Evolutionary conservation across 1,140 invertebrate genomes (phyloP), one percentile per base, ranked within the genome.

Genomic region (Asbolus verrucosus): DNA sequence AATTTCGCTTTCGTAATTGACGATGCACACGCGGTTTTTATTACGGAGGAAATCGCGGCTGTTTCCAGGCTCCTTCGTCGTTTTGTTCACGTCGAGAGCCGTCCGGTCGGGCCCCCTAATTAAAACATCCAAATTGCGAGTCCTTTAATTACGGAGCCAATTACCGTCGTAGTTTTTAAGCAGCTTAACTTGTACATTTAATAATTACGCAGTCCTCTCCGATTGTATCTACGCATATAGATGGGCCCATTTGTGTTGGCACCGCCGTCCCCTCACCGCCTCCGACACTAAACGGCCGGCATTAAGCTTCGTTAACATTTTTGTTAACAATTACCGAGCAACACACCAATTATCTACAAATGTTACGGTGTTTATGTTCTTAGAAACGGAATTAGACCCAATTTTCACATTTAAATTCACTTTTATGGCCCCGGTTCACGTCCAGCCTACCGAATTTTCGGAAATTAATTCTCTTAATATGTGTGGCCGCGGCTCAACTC

Each of bases 41-140:
- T 27, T 27, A 27, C n/a, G n/a, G 24, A 27, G 24, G 24, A 27
- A 27, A 27, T 27, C 24, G 24, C 8, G 3, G 8, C 24, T 27
- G 3, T 27, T 8, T 27, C 24, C 24, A n/a, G 24, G 8, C 24
- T 27, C 24, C 24, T 8, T 27, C 24, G 24, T 27, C 8, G 3
- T 27, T 27, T 27, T 27, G 24, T 27, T 27, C 24, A 8, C 3
- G 24, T 8, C 24, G 24, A 3, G 24, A 27, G 24, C 24, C 24
- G 24, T 27, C 24, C 24, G 24, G 24, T 27, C 24, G 6, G n/a
- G 19, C 67, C 61, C 46, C 46, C 70, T 76, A 76, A 76, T 76
- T 76, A 76, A 76, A 76, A 70, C 75, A 76, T 76, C 75, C 75
- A 73, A 76, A 76, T 76, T 76, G 71, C 75, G 67, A 74, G 73